Base-by-base conservation (phyloP, 2,888 invertebrate genomes). In the Platycheirus albimanus region DNA sequence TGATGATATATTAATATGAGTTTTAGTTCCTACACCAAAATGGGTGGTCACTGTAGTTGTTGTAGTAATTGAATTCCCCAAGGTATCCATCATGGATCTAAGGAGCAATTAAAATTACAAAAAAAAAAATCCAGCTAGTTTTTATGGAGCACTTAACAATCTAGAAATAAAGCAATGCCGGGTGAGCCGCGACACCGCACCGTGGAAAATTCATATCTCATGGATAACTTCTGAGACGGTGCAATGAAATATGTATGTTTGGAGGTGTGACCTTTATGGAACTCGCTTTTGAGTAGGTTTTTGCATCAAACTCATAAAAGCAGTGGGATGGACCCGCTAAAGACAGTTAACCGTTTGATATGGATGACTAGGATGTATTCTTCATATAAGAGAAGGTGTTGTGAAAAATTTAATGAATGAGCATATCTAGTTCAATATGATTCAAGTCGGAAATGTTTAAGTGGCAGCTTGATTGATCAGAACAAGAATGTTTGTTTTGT, bases 261-360 rank as follows among this genome's bases (percentile, higher is more conserved):
- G 41, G 47, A 72, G 51, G 38, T 74, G 52, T 47, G 74, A 79
- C 74, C 74, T 67, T 61, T 58, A 13, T 28, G 61, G 45, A 45
- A 54, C 74, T 79, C 41, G 66, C 51, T 45, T 61, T 52, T 64
- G 66, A 49, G 66, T 67, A 54, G 54, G 45, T n/a, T 76, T 76
- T 63, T 61, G 67, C 70, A 58, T 67, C 51, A 15, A 56, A 74
- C 19, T 47, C 38, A 33, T 43, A 58, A 19, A 33, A 58, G 20
- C 10, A 33, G 51, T 58, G 30, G 30, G 24, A 38, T 43, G 10
- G 7, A 24, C 11, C 10, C 2, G 5, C 4, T 19, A 1, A 13
- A 20, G 54, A 19, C 20, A 13, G 41, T 58, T 24, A 13, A 41
- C 58, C 24, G 58, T 58, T 58, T 41, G 41, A 19, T 15, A 6